phyloP scores from a whole-genome alignment of 2,888 invertebrate genomes.

The Campoplex nolae region DNA sequence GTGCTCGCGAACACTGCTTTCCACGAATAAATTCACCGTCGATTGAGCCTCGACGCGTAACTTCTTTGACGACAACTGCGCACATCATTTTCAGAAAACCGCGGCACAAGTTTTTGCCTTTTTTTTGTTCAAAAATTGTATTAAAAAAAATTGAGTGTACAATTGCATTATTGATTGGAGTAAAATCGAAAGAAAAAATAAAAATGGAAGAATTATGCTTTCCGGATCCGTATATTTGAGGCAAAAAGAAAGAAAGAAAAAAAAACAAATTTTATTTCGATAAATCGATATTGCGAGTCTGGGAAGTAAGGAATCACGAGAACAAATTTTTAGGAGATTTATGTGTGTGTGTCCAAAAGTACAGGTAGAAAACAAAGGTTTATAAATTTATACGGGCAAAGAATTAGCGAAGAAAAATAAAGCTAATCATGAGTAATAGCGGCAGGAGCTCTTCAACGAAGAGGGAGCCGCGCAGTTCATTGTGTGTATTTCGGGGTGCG shows the following conservation, averaged over 20 bases:
- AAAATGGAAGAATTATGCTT: too few relatives aligned
- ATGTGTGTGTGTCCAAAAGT: too few relatives aligned
- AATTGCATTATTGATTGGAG: too few relatives aligned
- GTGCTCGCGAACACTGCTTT: neutral
- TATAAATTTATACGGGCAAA: neutral
- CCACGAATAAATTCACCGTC: slow-evolving; percentile 1
- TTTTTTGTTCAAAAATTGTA: too few relatives aligned
- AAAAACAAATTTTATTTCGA: too few relatives aligned
- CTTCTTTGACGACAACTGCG: neutral
- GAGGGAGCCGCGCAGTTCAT: neutral
- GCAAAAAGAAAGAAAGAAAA: too few relatives aligned
- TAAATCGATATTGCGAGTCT: too few relatives aligned
- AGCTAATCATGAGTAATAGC: neutral
- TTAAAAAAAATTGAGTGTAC: neutral
- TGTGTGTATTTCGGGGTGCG: neutral
- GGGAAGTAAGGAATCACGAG: too few relatives aligned
- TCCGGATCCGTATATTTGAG: too few relatives aligned
- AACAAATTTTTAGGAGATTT: too few relatives aligned
- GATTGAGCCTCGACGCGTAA: neutral
- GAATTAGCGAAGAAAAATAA: neutral
- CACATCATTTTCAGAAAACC: neutral
- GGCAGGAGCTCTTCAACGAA: neutral
- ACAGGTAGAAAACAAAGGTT: neutral
- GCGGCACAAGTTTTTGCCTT: neutral
- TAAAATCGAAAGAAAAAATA: neutral